phyloP scores from a whole-genome alignment of 2,888 invertebrate species.

The Yponomeuta plumbellus region DNA sequence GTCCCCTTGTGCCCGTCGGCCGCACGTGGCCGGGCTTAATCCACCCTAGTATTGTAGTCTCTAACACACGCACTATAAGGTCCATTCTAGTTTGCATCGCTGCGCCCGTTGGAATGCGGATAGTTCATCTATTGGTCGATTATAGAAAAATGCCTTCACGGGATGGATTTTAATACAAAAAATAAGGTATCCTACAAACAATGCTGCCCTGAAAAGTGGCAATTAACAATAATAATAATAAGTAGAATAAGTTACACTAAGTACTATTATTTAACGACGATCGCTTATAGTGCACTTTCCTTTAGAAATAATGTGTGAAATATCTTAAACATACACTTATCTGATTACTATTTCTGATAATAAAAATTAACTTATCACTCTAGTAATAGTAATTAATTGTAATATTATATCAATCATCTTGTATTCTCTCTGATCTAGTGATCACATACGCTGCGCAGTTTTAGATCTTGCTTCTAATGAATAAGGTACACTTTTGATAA shows the following conservation, averaged over 20 bases:
- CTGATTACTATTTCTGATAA: background rate
- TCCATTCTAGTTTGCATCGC: no score
- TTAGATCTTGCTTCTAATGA: constrained; percentile 33
- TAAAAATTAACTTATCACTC: background rate
- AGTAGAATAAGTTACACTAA: constrained; percentile 3
- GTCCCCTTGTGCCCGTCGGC: no score
- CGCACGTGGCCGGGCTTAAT: no score
- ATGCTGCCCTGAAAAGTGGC: background rate
- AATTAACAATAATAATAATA: background rate
- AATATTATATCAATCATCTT: constrained; percentile 27
- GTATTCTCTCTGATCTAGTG: constrained; percentile 47
- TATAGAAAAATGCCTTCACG: background rate
- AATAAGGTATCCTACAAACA: background rate
- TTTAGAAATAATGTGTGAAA: constrained; percentile 5
- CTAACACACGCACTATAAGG: no score
- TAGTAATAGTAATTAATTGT: background rate
- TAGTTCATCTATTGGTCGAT: background rate
- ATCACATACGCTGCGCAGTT: constrained; percentile 60
- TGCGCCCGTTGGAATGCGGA: background rate
- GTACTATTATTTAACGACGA: background rate
- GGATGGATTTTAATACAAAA: background rate
- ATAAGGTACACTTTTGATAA: background rate
- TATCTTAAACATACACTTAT: constrained; percentile 3
- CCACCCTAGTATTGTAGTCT: no score
- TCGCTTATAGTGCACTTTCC: constrained; percentile 1